phyloP scores from a whole-genome alignment of 2,797 vertebrate genomes.

The Anniella stebbinsi region DNA sequence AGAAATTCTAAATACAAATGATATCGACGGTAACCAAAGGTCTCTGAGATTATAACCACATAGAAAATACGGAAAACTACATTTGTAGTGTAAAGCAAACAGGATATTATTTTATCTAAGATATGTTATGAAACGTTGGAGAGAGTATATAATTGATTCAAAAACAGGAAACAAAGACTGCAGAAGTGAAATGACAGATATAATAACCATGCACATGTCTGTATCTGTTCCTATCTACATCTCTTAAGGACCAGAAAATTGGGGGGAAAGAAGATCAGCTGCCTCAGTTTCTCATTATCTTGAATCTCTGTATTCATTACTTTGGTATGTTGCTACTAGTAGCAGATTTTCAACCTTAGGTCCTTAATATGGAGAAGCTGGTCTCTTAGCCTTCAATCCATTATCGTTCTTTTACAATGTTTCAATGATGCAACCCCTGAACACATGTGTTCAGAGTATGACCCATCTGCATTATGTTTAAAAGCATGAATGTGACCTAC shows the following conservation, averaged over 20 bases:
- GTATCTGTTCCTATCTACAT: background rate
- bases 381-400: background rate
- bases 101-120: background rate
- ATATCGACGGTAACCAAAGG: background rate
- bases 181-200: background rate
- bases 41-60: background rate
- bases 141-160: background rate
- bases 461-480: conserved; percentile 18
- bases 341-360: background rate
- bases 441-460: background rate
- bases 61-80: background rate
- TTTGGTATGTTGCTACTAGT: background rate
- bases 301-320: background rate
- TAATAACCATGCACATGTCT: background rate
- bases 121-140: conserved; percentile 8
- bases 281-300: background rate
- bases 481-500: conserved; percentile 5
- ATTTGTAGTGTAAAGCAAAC: background rate
- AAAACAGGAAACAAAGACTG: background rate
- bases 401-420: background rate
- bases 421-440: background rate
- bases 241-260: background rate
- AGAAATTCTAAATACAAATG: background rate
- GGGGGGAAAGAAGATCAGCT: background rate
- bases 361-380: background rate